phyloP scores from a whole-genome alignment of 2,113 vertebrate genomes.

The Ahaetulla prasina region DNA sequence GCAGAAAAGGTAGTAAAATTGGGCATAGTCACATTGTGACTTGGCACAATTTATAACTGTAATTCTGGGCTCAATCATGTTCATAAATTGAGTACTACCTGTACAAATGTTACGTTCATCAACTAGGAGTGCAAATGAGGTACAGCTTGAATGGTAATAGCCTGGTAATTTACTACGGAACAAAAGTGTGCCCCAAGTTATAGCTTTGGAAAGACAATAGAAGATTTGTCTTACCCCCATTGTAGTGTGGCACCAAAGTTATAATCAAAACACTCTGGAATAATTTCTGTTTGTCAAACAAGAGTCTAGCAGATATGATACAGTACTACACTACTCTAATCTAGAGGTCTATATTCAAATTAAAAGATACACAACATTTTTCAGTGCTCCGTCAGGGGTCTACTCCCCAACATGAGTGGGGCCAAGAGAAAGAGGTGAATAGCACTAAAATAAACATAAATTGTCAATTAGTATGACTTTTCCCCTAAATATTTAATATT shows the following conservation, averaged over 20 bases:
- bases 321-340: background rate
- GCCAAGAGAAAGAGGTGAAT: background rate
- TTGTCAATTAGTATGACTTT: background rate
- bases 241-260: background rate
- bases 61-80: background rate
- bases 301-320: background rate
- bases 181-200: background rate
- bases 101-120: background rate
- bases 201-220: background rate
- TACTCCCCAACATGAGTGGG: background rate
- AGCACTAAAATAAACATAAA: background rate
- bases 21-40: background rate
- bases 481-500: background rate
- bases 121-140: background rate
- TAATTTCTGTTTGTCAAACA: background rate
- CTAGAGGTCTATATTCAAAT: background rate
- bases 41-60: background rate
- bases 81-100: background rate
- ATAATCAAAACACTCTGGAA: background rate
- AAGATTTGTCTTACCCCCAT: background rate
- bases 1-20: background rate
- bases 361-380: background rate
- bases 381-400: background rate
- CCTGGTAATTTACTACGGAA: background rate
- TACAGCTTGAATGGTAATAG: background rate